Base-by-base conservation (phyloP, 2,797 vertebrate species). In the Meda fulgida region DNA sequence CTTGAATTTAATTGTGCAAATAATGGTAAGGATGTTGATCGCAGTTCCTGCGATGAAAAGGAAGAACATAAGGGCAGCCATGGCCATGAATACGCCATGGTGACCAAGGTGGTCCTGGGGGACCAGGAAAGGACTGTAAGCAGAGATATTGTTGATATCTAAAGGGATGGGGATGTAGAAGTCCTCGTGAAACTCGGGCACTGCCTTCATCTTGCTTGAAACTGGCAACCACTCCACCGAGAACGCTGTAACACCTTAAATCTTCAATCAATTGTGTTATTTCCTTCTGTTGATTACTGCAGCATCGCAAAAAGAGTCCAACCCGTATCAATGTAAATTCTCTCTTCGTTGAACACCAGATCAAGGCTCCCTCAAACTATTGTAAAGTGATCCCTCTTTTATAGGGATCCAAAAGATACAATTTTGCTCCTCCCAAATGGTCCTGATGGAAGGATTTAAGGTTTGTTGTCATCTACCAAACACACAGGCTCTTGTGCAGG, bases 91-190 rank as follows among this genome's bases (percentile, higher is more conserved):
- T 11, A 96, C 5, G 0, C 80, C 91, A 0, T 34, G 23, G 84
- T 89, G 91, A 80, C 92, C 95, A 80, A 96, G 87, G 90, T 97
- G 95, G 38, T 95, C 95, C 87, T 96, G 95, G 7, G 96, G 95
- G 46, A 96, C 95, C 88, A 96, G 88, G 90, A 85, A 96, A 0
- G 96, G 95, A 87, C 95, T 96, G 21, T 95, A 60, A 0, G 91
- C 76, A 6, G 95, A 92, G 80, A 96, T 76, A 85, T 96, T 96
- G 86, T 93, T 55, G 38, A 92, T 92, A 0, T 96, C 94, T 91
- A 96, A 81, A 9, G 71, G 73, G 81, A 95, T 60, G 14, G 95
- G 95, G 80, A 96, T 94, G 91, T 89, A 96, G 92, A 96, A 96
- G 19, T 96, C 93, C 0, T 96, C 95, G 0, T 91, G 93, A 60